These are phyloP conservation scores for Bothrops alternatus DNA, from an alignment of 2,797 vertebrate species.

Conservation along the genomic window DNA sequence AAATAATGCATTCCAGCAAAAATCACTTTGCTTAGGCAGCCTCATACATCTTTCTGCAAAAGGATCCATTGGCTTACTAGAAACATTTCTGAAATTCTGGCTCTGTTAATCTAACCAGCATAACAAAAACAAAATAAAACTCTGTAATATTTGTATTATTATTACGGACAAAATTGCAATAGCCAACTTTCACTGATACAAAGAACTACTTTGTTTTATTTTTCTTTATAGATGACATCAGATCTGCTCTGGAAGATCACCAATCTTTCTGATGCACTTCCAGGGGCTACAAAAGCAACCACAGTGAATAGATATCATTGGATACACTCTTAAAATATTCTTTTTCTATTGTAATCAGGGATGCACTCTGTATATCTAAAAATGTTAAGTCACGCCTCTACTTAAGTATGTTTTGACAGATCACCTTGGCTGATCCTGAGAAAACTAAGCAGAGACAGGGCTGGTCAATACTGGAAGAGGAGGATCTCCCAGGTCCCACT, in stretches of 20 bases:
- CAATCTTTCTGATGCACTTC: not conserved
- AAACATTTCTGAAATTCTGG: slow-evolving; percentile 64
- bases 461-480: not conserved
- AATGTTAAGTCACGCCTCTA: slow-evolving; percentile 2
- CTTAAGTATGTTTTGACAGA: slow-evolving; percentile 18
- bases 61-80: slow-evolving; percentile 66
- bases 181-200: not conserved
- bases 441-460: not conserved
- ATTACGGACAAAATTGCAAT: not conserved
- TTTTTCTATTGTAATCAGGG: slow-evolving; percentile 13
- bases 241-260: not conserved
- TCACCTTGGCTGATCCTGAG: not conserved
- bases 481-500: not conserved
- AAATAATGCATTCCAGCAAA: slow-evolving; percentile 58
- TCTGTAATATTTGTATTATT: not conserved
- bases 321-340: not conserved
- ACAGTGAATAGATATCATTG: not conserved
- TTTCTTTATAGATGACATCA: not conserved
- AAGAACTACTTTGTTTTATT: not conserved
- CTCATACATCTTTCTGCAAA: slow-evolving; percentile 67
- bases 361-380: not conserved
- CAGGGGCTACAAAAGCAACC: not conserved
- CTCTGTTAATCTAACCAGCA: slow-evolving; percentile 56
- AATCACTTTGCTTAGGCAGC: slow-evolving; percentile 56
- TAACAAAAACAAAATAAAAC: slow-evolving; percentile 33